Percentiles rank a stretch among this genome's conserved stretches.
Conservation (phyloP, 2,113 vertebrate genomes). For the Gnathonemus longibarbis region DNA sequence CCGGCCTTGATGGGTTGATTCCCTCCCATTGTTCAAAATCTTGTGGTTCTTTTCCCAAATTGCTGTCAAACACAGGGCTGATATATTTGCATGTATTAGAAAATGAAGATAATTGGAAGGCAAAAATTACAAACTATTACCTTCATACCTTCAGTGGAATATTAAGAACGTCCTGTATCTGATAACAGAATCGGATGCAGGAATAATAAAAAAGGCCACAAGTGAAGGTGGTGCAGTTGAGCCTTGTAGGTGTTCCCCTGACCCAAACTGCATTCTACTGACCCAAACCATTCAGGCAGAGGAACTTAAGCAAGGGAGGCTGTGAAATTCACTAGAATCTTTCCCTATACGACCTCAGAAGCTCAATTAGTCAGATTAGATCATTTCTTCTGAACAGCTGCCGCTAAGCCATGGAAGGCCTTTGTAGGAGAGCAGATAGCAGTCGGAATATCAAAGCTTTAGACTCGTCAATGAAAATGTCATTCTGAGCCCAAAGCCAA, state of each 20-base stretch:
- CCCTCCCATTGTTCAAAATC: neutral
- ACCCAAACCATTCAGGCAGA: neutral
- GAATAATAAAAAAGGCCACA: conserved; percentile 31
- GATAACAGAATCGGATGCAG: conserved; percentile 41
- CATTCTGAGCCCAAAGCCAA: neutral
- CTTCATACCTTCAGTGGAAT: conserved; percentile 22
- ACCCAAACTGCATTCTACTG: neutral
- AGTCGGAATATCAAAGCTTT: neutral
- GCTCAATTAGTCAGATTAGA: neutral
- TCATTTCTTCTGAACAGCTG: neutral
- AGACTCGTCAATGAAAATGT: neutral
- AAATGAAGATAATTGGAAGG: neutral
- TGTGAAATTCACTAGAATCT: neutral
- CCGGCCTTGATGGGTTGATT: neutral
- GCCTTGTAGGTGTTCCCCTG: neutral
- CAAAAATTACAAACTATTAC: conserved; percentile 18
- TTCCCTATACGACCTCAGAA: neutral
- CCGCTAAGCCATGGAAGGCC: neutral
- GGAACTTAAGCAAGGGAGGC: neutral
- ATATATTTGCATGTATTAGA: neutral
- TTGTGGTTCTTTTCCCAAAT: neutral
- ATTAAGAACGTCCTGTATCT: conserved; percentile 48
- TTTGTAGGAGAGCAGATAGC: neutral
- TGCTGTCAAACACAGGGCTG: neutral
- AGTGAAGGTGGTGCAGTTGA: neutral